Conservation (phyloP, 1,140 invertebrate genomes). For the Eurosta solidaginis region DNA sequence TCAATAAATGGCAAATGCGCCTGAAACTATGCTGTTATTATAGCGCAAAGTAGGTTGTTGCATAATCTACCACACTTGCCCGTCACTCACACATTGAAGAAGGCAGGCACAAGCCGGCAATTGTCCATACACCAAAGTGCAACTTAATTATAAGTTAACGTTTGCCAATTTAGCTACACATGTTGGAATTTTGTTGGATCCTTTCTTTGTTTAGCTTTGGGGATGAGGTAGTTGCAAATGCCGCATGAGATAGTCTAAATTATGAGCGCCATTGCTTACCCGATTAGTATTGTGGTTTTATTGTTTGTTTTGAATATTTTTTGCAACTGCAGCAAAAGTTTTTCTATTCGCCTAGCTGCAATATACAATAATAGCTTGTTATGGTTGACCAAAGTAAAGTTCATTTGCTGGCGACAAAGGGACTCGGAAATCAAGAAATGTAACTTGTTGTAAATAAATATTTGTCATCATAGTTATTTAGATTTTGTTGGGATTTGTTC, state of each 20-base stretch:
- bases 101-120: no score
- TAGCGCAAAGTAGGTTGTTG: not conserved
- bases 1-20: not conserved
- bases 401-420: not conserved
- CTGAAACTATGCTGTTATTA: not conserved
- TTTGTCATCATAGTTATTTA: not conserved
- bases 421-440: not conserved
- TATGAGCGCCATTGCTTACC: not conserved
- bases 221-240: not conserved
- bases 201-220: not conserved
- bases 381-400: not conserved
- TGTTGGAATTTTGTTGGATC: not conserved
- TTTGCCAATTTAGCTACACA: not conserved
- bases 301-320: not conserved
- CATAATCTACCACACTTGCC: not conserved
- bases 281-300: not conserved
- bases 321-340: no score
- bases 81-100: not conserved
- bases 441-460: not conserved
- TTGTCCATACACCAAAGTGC: not conserved
- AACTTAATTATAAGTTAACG: not conserved
- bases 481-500: no score
- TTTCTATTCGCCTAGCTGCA: not conserved
- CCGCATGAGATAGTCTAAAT: not conserved
- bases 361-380: not conserved